Base-by-base conservation (phyloP, 2,113 vertebrate genomes). In the Cardinalis cardinalis region DNA sequence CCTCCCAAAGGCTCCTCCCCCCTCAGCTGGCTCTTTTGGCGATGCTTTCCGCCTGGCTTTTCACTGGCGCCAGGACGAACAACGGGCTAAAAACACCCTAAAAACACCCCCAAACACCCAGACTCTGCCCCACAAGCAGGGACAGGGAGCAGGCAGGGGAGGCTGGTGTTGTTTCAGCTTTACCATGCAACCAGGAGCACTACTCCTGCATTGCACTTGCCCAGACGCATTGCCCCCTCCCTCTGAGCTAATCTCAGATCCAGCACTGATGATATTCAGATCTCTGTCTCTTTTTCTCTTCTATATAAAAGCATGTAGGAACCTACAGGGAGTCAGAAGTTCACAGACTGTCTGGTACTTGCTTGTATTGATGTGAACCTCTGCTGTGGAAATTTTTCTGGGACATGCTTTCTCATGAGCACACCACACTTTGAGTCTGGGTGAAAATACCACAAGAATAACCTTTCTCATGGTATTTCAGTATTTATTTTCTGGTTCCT, bases 391-490 rank as follows among this genome's bases (percentile, higher is more conserved):
- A 97, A 96, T 94, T 89, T 95, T 95, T 77, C 89, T 95, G 63
- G 52, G 77, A 88, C 93, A 94, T 88, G 93, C 78, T 96, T 94
- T 96, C 95, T 96, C 93, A 95, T 94, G 95, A 94, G 63, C 3
- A 0, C 3, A 2, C 81, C 92, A 95, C 90, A 92, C 95, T 94
- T 94, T 90, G 86, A 90, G 87, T 93, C 95, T 95, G 90, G 90
- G 84, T 87, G 95, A 95, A 96, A 94, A 95, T 96, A 93, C 95
- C 95, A 95, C 95, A 95, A 94, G 95, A 95, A 93, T 96, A 96
- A 95, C 93, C 93, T 96, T 94, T 96, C 95, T 95, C 95, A 95
- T 94, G 93, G 95, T 95, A 96, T 95, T 95, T 94, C 87, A 95
- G 81, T 95, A 94, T 96, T 96, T 95, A 93, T 96, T 95, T 87